phyloP scores from a whole-genome alignment of 2,113 vertebrate genomes.

The Amphilophus citrinellus region DNA sequence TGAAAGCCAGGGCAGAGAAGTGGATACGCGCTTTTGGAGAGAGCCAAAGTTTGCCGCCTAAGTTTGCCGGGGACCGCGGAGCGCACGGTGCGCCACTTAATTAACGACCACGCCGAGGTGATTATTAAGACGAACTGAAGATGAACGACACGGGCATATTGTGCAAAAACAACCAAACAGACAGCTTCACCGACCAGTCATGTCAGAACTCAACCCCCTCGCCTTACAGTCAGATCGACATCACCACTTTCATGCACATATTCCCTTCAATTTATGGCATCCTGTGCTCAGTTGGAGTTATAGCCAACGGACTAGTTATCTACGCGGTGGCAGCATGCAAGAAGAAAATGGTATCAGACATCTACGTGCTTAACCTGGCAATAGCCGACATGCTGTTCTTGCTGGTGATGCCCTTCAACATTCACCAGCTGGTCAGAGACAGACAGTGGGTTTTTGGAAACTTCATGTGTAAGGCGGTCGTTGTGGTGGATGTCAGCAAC shows the following conservation, averaged over 20 bases:
- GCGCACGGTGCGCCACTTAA: conserved; percentile 22
- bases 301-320: conserved; percentile 84
- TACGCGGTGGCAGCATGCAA: conserved; percentile 84
- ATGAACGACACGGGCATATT: conserved; percentile 75
- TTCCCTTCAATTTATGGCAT: conserved; percentile 84
- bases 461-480: conserved; percentile 86
- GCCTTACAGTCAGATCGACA: conserved; percentile 64
- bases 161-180: conserved; percentile 57
- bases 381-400: conserved; percentile 85
- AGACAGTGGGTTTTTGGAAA: conserved; percentile 85
- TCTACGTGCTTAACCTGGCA: conserved; percentile 85
- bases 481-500: conserved; percentile 86
- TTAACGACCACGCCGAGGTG: not conserved
- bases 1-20: not conserved
- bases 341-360: conserved; percentile 86
- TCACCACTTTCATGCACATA: conserved; percentile 83
- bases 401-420: conserved; percentile 87
- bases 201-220: conserved; percentile 50
- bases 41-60: conserved; percentile 16
- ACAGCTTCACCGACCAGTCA: conserved; percentile 54
- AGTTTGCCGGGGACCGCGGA: conserved; percentile 37
- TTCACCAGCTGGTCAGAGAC: conserved; percentile 86
- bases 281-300: conserved; percentile 81
- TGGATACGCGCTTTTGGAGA: conserved; percentile 13
- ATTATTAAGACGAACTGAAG: conserved; percentile 25